Evolutionary conservation across 2,797 vertebrate genomes (phyloP), one percentile per base, ranked within the genome.

Genomic region (Novumbra hubbsi): DNA sequence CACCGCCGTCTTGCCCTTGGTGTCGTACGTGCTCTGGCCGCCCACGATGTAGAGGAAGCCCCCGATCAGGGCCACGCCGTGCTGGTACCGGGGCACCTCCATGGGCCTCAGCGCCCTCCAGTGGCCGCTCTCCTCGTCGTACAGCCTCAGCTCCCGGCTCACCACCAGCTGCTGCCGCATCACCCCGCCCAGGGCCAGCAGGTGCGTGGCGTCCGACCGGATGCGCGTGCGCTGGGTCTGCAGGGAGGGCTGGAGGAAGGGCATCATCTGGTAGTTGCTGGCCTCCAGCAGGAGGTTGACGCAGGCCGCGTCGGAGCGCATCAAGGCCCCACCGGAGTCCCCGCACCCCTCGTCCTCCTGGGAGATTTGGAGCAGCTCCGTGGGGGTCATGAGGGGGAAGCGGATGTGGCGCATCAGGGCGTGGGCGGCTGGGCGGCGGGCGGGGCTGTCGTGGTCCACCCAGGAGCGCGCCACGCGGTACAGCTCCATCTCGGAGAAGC

Each of bases 201-300:
- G 91, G 65, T 92, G 92, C 0, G 90, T 94, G 83, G 88, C 69
- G 24, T 93, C 80, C 0, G 94, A 95, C 30, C 94, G 92, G 70
- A 94, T 95, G 48, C 76, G 87, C 0, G 94, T 95, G n/a, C 93
- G 87, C 73, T 95, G 92, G 0, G 91, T 94, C 77, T 95, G 94
- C 80, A 95, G 85, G 1, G 78, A 79, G 0, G 93, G 94, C 85
- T 95, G 94, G 85, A 95, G 91, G 89, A 91, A 94, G 0, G 94
- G 94, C 90, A 95, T 91, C 93, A 95, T 95, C 89, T 95, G 94
- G 85, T 94, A 95, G 87, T 94, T 95, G 84, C 94, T 94, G 80
- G 94, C 94, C 81, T 95, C 94, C 79, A 95, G 89, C 68, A 95
- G 89, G 1, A 95, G 93, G 89, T 93, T 95, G 15, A 95, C 90